phyloP scores from a whole-genome alignment of 1,140 invertebrate species.

The Alviniconcha marisindica region DNA sequence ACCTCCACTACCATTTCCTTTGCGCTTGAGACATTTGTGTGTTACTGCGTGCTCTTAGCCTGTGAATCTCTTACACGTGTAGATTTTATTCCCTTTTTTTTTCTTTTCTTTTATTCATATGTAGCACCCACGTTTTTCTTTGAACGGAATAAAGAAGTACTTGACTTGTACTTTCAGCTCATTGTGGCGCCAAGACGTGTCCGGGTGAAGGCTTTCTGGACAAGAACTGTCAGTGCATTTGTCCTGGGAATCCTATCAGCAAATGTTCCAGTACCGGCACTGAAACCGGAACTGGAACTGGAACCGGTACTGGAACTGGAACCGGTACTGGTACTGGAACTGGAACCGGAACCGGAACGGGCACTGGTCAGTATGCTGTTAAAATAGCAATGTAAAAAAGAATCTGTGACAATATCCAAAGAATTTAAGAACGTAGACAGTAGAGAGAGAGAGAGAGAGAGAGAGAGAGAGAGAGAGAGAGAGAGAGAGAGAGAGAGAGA shows the following conservation, averaged over 20 bases:
- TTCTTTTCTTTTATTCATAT: background rate
- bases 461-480: no score
- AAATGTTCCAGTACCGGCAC: background rate
- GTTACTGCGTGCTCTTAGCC: no score
- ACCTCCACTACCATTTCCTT: no score
- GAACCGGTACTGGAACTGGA: background rate
- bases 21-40: no score
- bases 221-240: constrained; percentile 57
- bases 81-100: background rate
- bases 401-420: background rate
- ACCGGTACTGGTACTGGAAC: background rate
- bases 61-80: no score
- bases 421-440: background rate
- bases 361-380: background rate
- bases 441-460: background rate
- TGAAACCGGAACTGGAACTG: background rate
- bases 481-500: no score
- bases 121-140: background rate
- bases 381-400: no score
- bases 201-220: constrained; percentile 53
- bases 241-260: constrained; percentile 46
- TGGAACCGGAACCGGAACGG: constrained; percentile 4
- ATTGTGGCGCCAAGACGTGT: no score
- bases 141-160: background rate
- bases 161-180: no score